Evolutionary conservation across 2,888 invertebrate species (phyloP), one percentile per base, ranked within the genome.

Genomic region (Pandemis corylana): DNA sequence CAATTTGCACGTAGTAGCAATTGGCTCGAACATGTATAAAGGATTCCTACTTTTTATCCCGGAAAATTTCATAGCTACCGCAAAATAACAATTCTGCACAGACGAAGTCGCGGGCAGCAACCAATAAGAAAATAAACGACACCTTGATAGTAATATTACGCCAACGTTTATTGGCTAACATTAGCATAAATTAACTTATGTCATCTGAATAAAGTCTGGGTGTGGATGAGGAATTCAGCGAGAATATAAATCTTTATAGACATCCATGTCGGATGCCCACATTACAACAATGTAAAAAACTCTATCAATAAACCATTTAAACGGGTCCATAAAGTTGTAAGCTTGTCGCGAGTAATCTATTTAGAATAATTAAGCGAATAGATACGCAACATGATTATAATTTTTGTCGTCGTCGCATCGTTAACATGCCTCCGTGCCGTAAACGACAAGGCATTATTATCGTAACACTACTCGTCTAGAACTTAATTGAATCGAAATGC

Each of bases 391-490:
- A 74, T 69, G 28, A 65, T 69, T 61, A 66, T 53, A 15, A 20
- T 66, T 59, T 64, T 64, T 76, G 51, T 62, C 49, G 12, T 66
- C 68, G 71, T 67, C 74, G 76, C 79, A 77, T 81, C 77, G 75
- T 77, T 76, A 68, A 72, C 76, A 78, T 78, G 76, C 78, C 77
- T 76, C 80, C 76, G 79, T 80, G 79, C 77, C 77, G 77, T 72
- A 71, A 69, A 76, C 79, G 81, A 81, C 81, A 78, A 77, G 46
- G 72, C 77, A 71, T 80, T 80, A 82, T 81, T 80, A 81, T 79
- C 72, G 72, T 76, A 71, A 71, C 72, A 76, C 76, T 63, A 69
- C 73, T 66, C 68, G 66, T 72, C 74, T 59, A 70, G 73, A 75
- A 72, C 68, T 72, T 76, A 78, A 72, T 78, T 75, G 72, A 76